Percentiles rank a stretch among this genome's conserved stretches.
Conservation (phyloP, 92 coral and sea anemone genomes). For the Siderastrea siderea region DNA sequence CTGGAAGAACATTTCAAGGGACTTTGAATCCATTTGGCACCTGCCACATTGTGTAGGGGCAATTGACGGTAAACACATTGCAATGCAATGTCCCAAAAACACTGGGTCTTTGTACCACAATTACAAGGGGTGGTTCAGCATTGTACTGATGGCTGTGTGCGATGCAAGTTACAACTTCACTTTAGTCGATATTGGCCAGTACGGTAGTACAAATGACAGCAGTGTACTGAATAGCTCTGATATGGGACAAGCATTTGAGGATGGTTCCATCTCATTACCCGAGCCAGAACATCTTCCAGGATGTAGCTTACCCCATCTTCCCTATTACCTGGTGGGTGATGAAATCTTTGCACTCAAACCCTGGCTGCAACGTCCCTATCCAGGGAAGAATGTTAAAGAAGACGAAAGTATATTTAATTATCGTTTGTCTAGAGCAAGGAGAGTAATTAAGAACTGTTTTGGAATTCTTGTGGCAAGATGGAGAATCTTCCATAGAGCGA, state of each 20-base stretch:
- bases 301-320: slow-evolving; percentile 33
- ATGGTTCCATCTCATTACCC: slow-evolving; percentile 30
- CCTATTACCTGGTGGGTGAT: slow-evolving; percentile 55
- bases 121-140: slow-evolving; percentile 61
- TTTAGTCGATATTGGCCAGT: slow-evolving; percentile 60
- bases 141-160: slow-evolving; percentile 64
- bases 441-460: slow-evolving; percentile 56
- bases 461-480: slow-evolving; percentile 62
- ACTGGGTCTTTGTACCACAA: slow-evolving; percentile 50
- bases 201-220: slow-evolving; percentile 73
- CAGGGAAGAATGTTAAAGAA: slow-evolving; percentile 49
- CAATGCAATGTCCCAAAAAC: slow-evolving; percentile 62
- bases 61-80: slow-evolving; percentile 46
- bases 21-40: slow-evolving; percentile 57
- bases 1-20: slow-evolving; percentile 59
- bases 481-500: slow-evolving; percentile 48
- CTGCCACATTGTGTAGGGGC: slow-evolving; percentile 46
- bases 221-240: slow-evolving; percentile 55
- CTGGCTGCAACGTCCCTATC: slow-evolving; percentile 55
- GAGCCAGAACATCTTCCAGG: slow-evolving; percentile 44
- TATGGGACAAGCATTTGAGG: slow-evolving; percentile 67
- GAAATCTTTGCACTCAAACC: slow-evolving; percentile 57
- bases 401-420: slow-evolving; percentile 50
- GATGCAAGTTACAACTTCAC: slow-evolving; percentile 59
- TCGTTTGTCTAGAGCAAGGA: slow-evolving; percentile 41